phyloP scores from a whole-genome alignment of 1,140 invertebrate genomes.

The Nymphalis io region DNA sequence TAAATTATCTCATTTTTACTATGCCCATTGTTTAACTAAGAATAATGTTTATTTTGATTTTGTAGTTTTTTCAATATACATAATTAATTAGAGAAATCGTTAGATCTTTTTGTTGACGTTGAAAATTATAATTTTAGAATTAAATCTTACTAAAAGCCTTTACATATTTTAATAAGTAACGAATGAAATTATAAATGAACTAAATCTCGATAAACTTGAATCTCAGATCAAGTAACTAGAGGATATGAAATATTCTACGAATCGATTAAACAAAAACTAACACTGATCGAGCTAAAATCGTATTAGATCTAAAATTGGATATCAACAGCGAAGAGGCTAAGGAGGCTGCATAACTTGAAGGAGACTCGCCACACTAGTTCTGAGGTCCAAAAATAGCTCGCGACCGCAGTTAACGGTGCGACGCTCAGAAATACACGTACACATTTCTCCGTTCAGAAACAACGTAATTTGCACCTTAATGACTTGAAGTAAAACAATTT shows the following conservation, averaged over 20 bases:
- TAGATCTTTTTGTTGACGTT: neutral
- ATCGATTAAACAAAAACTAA: conserved; percentile 1
- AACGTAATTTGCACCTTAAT: conserved; percentile 35
- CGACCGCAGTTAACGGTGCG: conserved; percentile 57
- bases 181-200: too few relatives aligned
- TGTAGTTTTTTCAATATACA: neutral
- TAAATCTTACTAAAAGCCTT: neutral
- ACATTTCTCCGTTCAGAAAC: conserved; percentile 63
- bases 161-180: neutral
- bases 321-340: conserved; percentile 37
- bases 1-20: neutral
- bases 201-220: neutral
- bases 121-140: neutral
- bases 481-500: conserved; percentile 19
- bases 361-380: conserved; percentile 52
- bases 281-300: conserved; percentile 21
- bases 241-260: conserved; percentile 1
- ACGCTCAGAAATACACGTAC: conserved; percentile 55
- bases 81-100: neutral
- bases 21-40: neutral
- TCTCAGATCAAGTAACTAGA: neutral
- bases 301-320: conserved; percentile 61
- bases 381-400: conserved; percentile 64
- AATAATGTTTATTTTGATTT: neutral
- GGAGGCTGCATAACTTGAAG: conserved; percentile 46